These are phyloP conservation scores for Sparidentex hasta DNA, from an alignment of 2,797 vertebrate species.

Conservation along the genomic window DNA sequence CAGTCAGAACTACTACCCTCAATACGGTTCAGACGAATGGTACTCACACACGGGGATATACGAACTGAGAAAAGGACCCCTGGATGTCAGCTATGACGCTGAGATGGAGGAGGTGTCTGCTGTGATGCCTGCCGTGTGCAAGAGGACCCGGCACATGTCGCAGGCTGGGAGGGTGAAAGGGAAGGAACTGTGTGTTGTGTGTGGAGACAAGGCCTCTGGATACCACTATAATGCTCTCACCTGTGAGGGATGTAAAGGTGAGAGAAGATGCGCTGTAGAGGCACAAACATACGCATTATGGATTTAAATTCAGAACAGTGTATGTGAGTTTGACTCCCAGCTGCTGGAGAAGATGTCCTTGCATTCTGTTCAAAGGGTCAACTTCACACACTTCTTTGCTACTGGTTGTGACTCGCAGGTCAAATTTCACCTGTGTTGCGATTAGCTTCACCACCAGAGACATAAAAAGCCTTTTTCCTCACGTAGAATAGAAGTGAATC, in stretches of 20 bases:
- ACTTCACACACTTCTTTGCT: no score
- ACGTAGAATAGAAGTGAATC: no score
- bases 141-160: constrained; percentile 88
- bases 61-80: constrained; percentile 90
- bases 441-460: no score
- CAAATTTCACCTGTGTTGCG: no score
- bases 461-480: no score
- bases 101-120: constrained; percentile 86
- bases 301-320: no score
- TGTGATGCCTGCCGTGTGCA: constrained; percentile 83
- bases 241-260: constrained; percentile 99
- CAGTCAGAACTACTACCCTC: constrained; percentile 91
- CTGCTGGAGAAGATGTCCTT: no score
- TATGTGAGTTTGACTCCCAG: background rate
- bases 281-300: no score
- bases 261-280: background rate
- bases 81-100: constrained; percentile 88
- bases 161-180: constrained; percentile 91
- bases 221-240: constrained; percentile 99
- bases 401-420: no score
- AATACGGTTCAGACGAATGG: constrained; percentile 93
- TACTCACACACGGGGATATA: constrained; percentile 90
- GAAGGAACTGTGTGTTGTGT: constrained; percentile 97
- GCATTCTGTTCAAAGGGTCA: no score
- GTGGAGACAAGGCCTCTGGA: constrained; percentile 97